Evolutionary conservation across 2,113 vertebrate genomes (phyloP).

Genomic region (Cheilinus undulatus): DNA sequence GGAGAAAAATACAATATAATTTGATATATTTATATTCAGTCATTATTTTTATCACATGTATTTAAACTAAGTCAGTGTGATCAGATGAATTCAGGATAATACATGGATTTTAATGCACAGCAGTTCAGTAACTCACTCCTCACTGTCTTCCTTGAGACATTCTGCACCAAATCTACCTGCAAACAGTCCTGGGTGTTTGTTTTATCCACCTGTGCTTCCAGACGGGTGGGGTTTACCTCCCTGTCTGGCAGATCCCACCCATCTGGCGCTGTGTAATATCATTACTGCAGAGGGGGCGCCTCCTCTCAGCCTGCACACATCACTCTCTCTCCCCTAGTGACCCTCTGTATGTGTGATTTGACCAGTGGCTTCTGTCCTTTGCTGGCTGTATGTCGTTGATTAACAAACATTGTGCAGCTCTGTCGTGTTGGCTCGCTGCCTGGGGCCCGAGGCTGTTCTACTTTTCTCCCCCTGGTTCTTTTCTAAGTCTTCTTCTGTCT

Average conservation of each 20-base stretch:
- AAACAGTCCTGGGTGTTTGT: constrained; percentile 34
- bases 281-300: not conserved
- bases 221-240: constrained; percentile 27
- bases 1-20: not conserved
- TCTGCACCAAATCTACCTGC: constrained; percentile 20
- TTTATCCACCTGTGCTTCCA: constrained; percentile 25
- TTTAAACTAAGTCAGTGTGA: not conserved
- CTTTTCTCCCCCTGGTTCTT: constrained; percentile 18
- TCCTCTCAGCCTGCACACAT: constrained; percentile 21
- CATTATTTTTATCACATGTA: constrained; percentile 9
- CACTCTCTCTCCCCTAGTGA: constrained; percentile 40
- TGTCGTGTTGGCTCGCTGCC: constrained; percentile 43
- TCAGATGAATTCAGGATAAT: not conserved
- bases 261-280: constrained; percentile 6
- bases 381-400: constrained; percentile 43
- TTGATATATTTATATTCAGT: not conserved
- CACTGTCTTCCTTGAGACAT: not conserved
- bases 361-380: constrained; percentile 58
- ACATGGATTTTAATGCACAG: constrained; percentile 16
- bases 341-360: constrained; percentile 39
- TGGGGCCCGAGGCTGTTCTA: constrained; percentile 52
- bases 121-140: not conserved
- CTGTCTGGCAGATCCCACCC: constrained; percentile 25
- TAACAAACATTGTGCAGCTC: constrained; percentile 56
- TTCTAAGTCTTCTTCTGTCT: constrained; percentile 2